Evolutionary conservation across 1,140 invertebrate species (phyloP).

Genomic region (Caerostris darwini): DNA sequence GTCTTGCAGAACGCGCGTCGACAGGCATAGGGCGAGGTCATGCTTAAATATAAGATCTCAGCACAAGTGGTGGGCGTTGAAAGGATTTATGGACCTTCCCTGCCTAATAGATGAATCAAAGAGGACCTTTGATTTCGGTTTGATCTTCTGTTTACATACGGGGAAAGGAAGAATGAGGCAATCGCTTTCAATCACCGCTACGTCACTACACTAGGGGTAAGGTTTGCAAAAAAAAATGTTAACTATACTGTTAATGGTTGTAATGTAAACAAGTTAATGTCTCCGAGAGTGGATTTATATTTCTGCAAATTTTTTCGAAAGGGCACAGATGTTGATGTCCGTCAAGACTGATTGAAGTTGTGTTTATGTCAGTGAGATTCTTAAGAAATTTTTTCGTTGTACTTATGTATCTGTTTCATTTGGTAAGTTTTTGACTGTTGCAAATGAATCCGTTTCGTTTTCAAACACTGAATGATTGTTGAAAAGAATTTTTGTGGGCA

Average conservation of each 20-base stretch:
- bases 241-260: not conserved
- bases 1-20: not conserved
- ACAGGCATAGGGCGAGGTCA: conserved; percentile 45
- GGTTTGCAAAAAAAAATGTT: not conserved
- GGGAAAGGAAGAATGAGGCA: not conserved
- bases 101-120: conserved; percentile 7
- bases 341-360: not conserved
- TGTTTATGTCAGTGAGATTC: not conserved
- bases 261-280: not conserved
- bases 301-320: not conserved
- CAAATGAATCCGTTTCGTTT: no score
- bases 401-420: no score
- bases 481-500: no score
- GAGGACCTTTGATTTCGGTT: conserved; percentile 17
- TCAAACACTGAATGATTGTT: no score
- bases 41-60: not conserved
- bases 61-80: conserved; percentile 56
- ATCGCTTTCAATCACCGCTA: conserved; percentile 36
- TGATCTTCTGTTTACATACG: not conserved
- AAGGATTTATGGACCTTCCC: conserved; percentile 62
- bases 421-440: no score
- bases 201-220: not conserved
- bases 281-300: not conserved
- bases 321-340: not conserved
- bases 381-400: not conserved